Percentiles rank a stretch among this genome's conserved stretches.
phyloP scores from a whole-genome alignment of 2,888 invertebrate species.

The Plagodis dolabraria region DNA sequence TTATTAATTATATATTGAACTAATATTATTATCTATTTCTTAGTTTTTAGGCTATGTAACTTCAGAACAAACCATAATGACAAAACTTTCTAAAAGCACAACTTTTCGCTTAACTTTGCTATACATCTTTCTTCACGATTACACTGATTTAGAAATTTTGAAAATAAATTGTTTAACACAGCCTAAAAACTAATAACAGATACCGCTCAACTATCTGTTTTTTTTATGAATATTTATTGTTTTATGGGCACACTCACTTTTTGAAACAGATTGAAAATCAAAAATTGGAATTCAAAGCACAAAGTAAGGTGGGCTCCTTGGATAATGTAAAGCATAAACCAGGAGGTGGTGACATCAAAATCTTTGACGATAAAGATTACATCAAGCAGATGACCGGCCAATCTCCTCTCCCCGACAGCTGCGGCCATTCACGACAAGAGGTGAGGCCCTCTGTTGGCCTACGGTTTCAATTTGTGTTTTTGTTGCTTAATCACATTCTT shows the following conservation, averaged over 20 bases:
- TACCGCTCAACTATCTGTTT: conserved; percentile 28
- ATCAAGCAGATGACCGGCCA: conserved; percentile 89
- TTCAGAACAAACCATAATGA: neutral
- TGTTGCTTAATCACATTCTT: conserved; percentile 46
- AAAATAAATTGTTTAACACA: conserved; percentile 28
- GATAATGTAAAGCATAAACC: conserved; percentile 96
- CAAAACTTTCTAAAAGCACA: conserved; percentile 7
- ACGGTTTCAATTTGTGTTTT: conserved; percentile 46
- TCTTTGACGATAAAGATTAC: conserved; percentile 96
- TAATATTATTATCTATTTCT: neutral
- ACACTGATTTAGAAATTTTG: neutral
- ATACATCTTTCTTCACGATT: too few species aligned
- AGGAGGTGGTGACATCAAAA: conserved; percentile 97
- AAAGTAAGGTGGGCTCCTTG: conserved; percentile 96
- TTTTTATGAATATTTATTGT: conserved; percentile 42
- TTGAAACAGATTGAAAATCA: conserved; percentile 92
- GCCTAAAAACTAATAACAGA: conserved; percentile 22
- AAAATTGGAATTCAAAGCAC: conserved; percentile 96
- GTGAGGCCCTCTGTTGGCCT: conserved; percentile 66
- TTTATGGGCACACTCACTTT: conserved; percentile 74
- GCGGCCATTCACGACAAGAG: conserved; percentile 77
- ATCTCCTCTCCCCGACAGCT: conserved; percentile 70
- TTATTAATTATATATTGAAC: neutral
- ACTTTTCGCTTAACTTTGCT: conserved; percentile 2
- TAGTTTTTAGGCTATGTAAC: neutral